phyloP scores from a whole-genome alignment of 2,888 invertebrate genomes.

The Eilema sororculum region DNA sequence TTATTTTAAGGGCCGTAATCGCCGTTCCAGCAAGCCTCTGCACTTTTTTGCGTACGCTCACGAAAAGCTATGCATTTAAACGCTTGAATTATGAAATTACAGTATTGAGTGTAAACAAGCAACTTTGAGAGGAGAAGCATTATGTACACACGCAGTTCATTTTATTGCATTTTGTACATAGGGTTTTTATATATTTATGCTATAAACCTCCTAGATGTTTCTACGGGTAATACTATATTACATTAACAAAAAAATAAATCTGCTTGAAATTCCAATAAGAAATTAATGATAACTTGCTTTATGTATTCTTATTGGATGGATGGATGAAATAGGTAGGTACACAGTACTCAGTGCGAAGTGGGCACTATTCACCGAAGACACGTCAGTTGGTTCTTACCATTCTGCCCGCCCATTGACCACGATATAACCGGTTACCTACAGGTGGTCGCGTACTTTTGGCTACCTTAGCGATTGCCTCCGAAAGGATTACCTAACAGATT shows the following conservation, averaged over 20 bases:
- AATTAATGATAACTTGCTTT: not conserved
- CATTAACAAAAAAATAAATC: no score
- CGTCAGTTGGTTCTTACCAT: no score
- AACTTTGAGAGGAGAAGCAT: conserved; percentile 55
- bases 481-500: no score
- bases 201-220: not conserved
- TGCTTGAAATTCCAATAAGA: not conserved
- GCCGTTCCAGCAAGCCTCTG: conserved; percentile 77
- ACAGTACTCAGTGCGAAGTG: no score
- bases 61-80: conserved; percentile 87
- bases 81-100: conserved; percentile 87
- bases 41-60: conserved; percentile 78
- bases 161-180: not conserved
- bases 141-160: conserved; percentile 30
- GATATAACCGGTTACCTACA: no score
- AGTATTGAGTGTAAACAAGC: conserved; percentile 83
- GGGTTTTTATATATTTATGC: not conserved
- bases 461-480: no score
- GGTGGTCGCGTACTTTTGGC: no score
- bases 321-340: no score
- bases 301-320: no score
- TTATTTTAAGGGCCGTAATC: conserved; percentile 86
- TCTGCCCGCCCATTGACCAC: no score
- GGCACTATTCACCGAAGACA: no score
- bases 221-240: no score